phyloP scores from a whole-genome alignment of 2,113 vertebrate genomes.

The Nothoprocta perdicaria region DNA sequence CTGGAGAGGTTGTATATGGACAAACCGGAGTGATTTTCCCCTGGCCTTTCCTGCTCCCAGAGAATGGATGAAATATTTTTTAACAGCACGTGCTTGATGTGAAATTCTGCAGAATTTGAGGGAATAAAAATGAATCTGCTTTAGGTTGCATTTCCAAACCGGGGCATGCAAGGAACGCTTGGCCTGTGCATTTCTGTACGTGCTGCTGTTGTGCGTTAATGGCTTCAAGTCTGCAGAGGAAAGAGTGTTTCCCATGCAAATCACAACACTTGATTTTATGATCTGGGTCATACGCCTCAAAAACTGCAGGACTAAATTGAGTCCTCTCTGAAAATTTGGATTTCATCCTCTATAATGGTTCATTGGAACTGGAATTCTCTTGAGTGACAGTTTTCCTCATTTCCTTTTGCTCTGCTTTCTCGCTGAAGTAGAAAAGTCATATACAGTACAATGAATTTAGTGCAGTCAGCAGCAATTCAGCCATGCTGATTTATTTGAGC shows the following conservation, averaged over 20 bases:
- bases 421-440: conserved; percentile 65
- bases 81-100: background rate
- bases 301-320: conserved; percentile 14
- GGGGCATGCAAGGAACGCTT: background rate
- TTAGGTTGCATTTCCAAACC: background rate
- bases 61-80: background rate
- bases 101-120: background rate
- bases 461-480: conserved; percentile 53
- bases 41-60: background rate
- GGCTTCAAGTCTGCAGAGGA: background rate
- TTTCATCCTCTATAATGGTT: conserved; percentile 41
- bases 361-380: conserved; percentile 37
- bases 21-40: background rate
- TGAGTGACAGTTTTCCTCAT: conserved; percentile 57
- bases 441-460: conserved; percentile 36
- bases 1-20: background rate
- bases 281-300: background rate
- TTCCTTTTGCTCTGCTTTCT: conserved; percentile 39
- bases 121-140: background rate
- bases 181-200: background rate
- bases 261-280: background rate
- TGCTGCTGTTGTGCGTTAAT: accelerated
- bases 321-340: background rate
- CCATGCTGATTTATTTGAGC: conserved; percentile 52
- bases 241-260: background rate